These are phyloP conservation scores for Homalodisca vitripennis DNA, from an alignment of 1,140 invertebrate species.

Conservation along the genomic window DNA sequence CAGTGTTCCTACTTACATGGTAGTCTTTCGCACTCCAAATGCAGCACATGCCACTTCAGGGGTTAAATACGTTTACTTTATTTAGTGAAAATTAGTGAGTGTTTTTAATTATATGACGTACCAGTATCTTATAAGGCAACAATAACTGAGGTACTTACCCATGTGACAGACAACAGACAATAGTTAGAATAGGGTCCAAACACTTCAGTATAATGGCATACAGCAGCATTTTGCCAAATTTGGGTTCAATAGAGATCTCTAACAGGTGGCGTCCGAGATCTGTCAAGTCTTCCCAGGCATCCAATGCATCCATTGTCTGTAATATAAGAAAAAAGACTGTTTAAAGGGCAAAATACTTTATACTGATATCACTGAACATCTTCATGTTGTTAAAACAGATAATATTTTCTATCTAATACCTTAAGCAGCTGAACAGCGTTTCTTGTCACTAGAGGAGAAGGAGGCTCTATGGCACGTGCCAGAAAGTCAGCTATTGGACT, in stretches of 20 bases:
- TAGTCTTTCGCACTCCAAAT: no score
- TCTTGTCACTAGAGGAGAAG: constrained; percentile 70
- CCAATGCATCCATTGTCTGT: constrained; percentile 78
- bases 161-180: constrained; percentile 82
- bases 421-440: constrained; percentile 77
- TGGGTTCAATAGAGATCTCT: constrained; percentile 88
- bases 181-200: constrained; percentile 90
- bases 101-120: no score
- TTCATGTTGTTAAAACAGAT: no score
- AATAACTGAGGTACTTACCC: no score
- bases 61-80: no score
- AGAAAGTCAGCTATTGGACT: constrained; percentile 81
- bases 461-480: constrained; percentile 79
- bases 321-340: constrained; percentile 32
- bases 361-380: no score
- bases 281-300: constrained; percentile 80
- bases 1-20: no score
- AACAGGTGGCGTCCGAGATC: constrained; percentile 77
- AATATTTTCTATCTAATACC: no score
- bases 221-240: constrained; percentile 88
- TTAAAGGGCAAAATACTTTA: no score
- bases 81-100: no score
- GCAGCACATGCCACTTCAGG: no score
- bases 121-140: no score
- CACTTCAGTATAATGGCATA: constrained; percentile 91